These are phyloP conservation scores for Sinopyrophorus schimmeli DNA, from an alignment of 2,888 invertebrate species.

Conservation along the genomic window DNA sequence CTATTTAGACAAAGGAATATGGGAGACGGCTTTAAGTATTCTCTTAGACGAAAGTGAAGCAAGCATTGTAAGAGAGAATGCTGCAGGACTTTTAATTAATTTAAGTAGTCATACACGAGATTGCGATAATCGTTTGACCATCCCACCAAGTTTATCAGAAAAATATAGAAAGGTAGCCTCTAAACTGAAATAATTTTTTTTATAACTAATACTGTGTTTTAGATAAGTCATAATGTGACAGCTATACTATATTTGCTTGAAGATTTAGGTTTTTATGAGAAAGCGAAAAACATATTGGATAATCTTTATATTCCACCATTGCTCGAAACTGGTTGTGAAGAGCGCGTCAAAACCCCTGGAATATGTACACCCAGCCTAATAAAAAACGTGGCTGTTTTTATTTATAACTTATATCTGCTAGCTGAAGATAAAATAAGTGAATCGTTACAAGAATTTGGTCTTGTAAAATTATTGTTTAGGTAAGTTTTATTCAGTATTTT, in stretches of 20 bases:
- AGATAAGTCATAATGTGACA: too few relatives aligned
- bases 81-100: constrained; percentile 58
- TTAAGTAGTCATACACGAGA: constrained; percentile 49
- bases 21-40: constrained; percentile 48
- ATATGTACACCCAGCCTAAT: constrained; percentile 58
- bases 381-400: constrained; percentile 52
- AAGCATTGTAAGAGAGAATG: constrained; percentile 60
- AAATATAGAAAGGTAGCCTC: too few relatives aligned
- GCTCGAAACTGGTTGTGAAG: too few relatives aligned
- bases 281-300: too few relatives aligned
- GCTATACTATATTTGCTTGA: too few relatives aligned
- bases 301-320: too few relatives aligned
- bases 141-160: too few relatives aligned
- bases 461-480: constrained; percentile 58
- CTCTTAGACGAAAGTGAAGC: constrained; percentile 58
- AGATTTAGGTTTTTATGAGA: too few relatives aligned
- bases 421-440: constrained; percentile 52
- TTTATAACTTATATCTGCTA: constrained; percentile 55
- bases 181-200: too few relatives aligned
- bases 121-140: too few relatives aligned
- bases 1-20: constrained; percentile 46
- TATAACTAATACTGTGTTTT: too few relatives aligned
- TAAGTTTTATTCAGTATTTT: constrained; percentile 37
- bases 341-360: too few relatives aligned
- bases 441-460: constrained; percentile 55